Evolutionary conservation across 2,888 invertebrate species (phyloP), one percentile per base, ranked within the genome.

Genomic region (Bursaphelenchus okinawaensis): DNA sequence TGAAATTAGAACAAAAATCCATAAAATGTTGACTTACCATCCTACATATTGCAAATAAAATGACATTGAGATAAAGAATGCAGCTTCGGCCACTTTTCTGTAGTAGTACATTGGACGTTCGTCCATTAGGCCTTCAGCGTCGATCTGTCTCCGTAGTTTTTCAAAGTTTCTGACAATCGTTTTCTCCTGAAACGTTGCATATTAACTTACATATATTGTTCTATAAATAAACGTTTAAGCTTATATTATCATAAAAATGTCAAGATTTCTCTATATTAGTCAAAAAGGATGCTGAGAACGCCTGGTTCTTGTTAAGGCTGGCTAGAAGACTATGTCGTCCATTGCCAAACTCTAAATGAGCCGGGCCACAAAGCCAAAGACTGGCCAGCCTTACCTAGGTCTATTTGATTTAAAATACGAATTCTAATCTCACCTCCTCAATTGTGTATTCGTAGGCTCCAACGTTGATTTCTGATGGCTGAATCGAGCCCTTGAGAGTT

Each of bases 141-240:
- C 67, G 16, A 81, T 67, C 50, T 66, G 63, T 65, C 78, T 67
- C 12, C 77, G 71, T 2, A 81, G 73, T 31, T 69, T 66, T 59
- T 81, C 81, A 65, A 81, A 81, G 29, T 68, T 71, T 12, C 55
- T 62, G 0, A 77, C 77, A 66, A 81, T 81, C 54, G 74, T 73
- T 71, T 77, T 79, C 62, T 81, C 81, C 74, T 79, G 62, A 59
- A 73, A 63, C 40, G 26, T 40, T n/a, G n/a, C n/a, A n/a, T n/a
- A n/a, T n/a, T n/a, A n/a, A n/a, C n/a, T n/a, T n/a, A n/a, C n/a
- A n/a, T n/a, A n/a, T n/a, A n/a, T n/a, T n/a, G n/a, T n/a, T n/a
- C n/a, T n/a, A n/a, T n/a, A n/a, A n/a, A n/a, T n/a, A n/a, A n/a
- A n/a, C n/a, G n/a, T 12, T 54, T 12, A 54, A 16, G 22, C 29